Conservation (phyloP, 2,113 vertebrate genomes). For the Caranx ignobilis region DNA sequence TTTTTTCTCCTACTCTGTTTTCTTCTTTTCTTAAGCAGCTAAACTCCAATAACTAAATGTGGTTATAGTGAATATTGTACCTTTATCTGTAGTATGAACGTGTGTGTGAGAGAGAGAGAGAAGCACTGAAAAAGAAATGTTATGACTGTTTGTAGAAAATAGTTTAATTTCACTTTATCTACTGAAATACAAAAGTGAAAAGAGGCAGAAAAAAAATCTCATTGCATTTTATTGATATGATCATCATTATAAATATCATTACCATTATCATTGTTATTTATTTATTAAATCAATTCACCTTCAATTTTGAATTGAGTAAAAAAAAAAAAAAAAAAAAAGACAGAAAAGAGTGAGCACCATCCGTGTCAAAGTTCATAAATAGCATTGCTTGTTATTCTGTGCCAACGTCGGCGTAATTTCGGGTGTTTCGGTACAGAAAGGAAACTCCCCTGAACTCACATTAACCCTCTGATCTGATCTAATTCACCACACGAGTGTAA, state of each 20-base stretch:
- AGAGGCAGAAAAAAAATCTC: constrained; percentile 71
- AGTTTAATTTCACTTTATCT: constrained; percentile 77
- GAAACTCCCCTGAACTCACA: constrained; percentile 32
- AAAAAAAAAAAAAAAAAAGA: constrained; percentile 57
- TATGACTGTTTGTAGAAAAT: constrained; percentile 66
- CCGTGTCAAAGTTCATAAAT: constrained; percentile 77
- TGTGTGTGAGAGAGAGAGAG: neutral
- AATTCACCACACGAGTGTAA: constrained; percentile 63
- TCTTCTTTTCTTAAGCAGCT: neutral
- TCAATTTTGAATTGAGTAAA: constrained; percentile 64
- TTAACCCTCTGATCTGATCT: constrained; percentile 50
- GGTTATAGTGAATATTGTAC: neutral
- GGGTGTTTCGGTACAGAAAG: constrained; percentile 31
- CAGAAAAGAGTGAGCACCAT: constrained; percentile 75
- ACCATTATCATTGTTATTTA: constrained; percentile 84
- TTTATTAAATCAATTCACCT: constrained; percentile 63
- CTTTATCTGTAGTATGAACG: neutral
- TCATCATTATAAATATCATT: constrained; percentile 86
- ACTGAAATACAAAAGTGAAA: constrained; percentile 76
- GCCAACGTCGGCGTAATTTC: constrained; percentile 45
- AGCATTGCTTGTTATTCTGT: constrained; percentile 63
- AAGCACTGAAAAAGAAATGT: constrained; percentile 11
- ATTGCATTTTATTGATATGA: constrained; percentile 83
- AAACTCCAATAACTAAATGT: neutral
- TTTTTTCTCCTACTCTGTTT: too few relatives aligned